Base-by-base conservation (phyloP, 2,797 vertebrate species). In the Rhinichthys osculus region DNA sequence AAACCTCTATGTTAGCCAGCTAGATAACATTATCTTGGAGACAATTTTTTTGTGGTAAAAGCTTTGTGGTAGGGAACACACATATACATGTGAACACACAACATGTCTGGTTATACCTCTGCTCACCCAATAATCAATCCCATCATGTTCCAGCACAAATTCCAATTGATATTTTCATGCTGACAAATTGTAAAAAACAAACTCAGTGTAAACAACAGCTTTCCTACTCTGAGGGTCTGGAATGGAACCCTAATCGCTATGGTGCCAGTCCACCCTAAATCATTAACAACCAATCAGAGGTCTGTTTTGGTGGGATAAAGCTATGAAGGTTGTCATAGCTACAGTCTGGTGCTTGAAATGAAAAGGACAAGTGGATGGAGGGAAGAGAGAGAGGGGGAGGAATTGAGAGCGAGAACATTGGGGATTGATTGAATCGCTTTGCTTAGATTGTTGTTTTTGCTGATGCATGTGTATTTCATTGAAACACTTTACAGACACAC, bases 61-160 rank as follows among this genome's bases (percentile, higher is more conserved):
- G n/a, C 10, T 42, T 47, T 80, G 76, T n/a, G 13, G 11, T 23
- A 59, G 17, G 40, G 14, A 33, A 77, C 52, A 30, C 11, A 69
- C 59, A 72, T 17, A 30, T 44, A n/a, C 44, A 66, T 81, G 42
- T 23, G 42, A 40, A 84, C 84, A 86, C 62, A 85, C 8, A 44
- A 69, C 82, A 80, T 42, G 62, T 69, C 84, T 40, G 79, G 47
- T 66, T 73, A 13, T 42, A 66, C 33, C 54, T 69, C 7, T 59
- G 59, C 64, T 59, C 85, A 89, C 82, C 87, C 16, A 73, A 78
- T 92, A 90, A 91, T 88, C 87, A 85, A 81, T 89, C 85, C 80
- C 62, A 84, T 80, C 87, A 89, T 64, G n/a, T 40, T 64, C 50
- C 89, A 91, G 88, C 85, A 87, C 85, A 87, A 91, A 70, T 89